Conservation (phyloP, 2,797 vertebrate genomes). For the Gallirallus australis region DNA sequence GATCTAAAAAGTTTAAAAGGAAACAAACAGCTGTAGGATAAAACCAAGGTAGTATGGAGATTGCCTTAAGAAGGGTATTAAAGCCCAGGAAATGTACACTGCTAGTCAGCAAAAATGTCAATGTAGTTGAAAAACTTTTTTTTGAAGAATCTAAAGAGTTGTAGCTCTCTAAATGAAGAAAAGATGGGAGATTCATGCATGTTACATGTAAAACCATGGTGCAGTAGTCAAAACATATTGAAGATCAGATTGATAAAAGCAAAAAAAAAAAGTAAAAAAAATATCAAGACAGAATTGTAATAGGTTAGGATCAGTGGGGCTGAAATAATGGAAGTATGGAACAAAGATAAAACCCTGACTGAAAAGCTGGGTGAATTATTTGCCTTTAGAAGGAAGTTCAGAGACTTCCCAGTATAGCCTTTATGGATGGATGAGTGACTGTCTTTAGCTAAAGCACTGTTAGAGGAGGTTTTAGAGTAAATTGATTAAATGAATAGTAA, state of each 20-base stretch:
- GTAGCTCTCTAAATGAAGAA: background rate
- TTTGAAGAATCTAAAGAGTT: background rate
- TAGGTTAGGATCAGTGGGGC: background rate
- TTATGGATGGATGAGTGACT: background rate
- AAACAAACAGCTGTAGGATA: background rate
- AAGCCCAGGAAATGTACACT: background rate
- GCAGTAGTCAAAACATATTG: background rate
- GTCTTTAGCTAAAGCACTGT: background rate
- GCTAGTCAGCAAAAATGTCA: background rate
- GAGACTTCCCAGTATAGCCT: background rate
- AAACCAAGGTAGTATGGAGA: background rate
- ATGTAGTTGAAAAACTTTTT: background rate
- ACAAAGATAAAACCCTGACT: background rate
- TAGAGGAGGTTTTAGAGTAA: background rate
- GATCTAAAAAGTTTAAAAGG: background rate
- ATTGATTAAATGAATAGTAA: background rate
- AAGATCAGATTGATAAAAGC: background rate
- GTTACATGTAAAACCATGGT: background rate
- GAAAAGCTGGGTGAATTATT: background rate
- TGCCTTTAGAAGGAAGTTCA: background rate
- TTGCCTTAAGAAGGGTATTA: background rate
- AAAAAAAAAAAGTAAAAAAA: background rate
- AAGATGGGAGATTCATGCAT: background rate
- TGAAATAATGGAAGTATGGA: conserved; percentile 7
- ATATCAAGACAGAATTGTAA: background rate